Evolutionary conservation across 2,888 invertebrate species (phyloP), one percentile per base, ranked within the genome.

Genomic region (Panopea generosa): DNA sequence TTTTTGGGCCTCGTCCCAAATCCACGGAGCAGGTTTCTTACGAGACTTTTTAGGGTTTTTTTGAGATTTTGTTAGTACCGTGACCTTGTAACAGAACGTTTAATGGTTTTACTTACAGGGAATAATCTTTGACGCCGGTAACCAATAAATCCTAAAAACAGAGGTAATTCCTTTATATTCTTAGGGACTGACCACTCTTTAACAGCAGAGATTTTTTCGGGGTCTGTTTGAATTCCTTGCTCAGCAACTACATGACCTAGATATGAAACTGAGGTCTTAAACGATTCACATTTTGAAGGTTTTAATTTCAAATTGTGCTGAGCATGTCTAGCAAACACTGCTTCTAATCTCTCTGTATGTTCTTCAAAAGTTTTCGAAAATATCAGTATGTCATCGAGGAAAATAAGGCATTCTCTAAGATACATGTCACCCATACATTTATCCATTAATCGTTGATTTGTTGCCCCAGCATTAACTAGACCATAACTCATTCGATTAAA

Each of bases 401-500:
- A 61, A 1, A 70, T 47, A 16, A 52, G 55, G 16, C 49, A 47
- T 9, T 61, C 62, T 16, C 38, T 27, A 20, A 67, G 29, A 20
- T 67, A 27, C 16, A 57, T 9, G 7, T 27, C 69, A 22, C 50
- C 66, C 47, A 70, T 65, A 33, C 50, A 57, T 33, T 27, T 52
- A 33, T 70, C 70, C 49, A 62, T 71, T 7, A 77, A 24, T 7
- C 83, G 56, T 45, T 89, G 84, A 59, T 87, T 89, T 0, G 82
- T 77, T 2, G 86, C 77, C 0, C 82, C 83, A 11, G 82, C 77
- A 2, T 74, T 84, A 0, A 62, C 45, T n/a, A 89, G 55, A 0
- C 87, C 89, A 55, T 86, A 86, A 4, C 84, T 83, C 50, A 89
- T 61, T 0, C 80, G 77, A 9, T 57, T 50, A 29, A 69, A 87